Evolutionary conservation across 2,797 vertebrate genomes (phyloP).

Genomic region (Gobio occitaniae): DNA sequence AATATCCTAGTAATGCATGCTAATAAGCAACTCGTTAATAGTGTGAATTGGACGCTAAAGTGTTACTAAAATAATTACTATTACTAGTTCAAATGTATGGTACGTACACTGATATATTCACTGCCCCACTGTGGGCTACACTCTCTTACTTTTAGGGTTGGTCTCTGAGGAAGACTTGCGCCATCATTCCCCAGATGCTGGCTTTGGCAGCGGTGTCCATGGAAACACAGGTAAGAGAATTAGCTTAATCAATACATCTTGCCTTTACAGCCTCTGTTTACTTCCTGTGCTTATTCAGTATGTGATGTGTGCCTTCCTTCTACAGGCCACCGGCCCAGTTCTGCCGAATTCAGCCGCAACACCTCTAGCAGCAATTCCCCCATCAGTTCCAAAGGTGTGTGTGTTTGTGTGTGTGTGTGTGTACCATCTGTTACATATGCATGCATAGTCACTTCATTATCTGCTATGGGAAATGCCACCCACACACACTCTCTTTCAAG

Average conservation of each 20-base stretch:
- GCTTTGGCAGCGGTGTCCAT: conserved; percentile 69
- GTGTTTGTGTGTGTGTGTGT: background rate
- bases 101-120: background rate
- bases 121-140: background rate
- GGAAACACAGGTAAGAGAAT: conserved; percentile 69
- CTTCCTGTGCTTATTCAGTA: conserved; percentile 14
- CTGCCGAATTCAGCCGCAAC: conserved; percentile 85
- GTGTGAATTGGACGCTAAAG: too few species aligned
- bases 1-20: too few species aligned
- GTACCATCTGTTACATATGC: background rate
- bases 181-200: conserved; percentile 76
- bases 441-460: background rate
- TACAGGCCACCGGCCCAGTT: conserved; percentile 79
- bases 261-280: conserved; percentile 28
- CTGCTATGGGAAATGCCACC: background rate
- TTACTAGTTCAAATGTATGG: background rate
- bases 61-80: background rate
- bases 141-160: conserved; percentile 67
- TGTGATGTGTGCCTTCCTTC: conserved; percentile 14
- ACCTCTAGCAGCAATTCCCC: conserved; percentile 88
- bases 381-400: conserved; percentile 85
- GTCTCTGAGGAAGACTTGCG: conserved; percentile 84
- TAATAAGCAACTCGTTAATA: too few species aligned
- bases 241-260: conserved; percentile 39
- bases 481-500: background rate